Conservation (phyloP, 2,113 vertebrate genomes). For the Alosa alosa region DNA sequence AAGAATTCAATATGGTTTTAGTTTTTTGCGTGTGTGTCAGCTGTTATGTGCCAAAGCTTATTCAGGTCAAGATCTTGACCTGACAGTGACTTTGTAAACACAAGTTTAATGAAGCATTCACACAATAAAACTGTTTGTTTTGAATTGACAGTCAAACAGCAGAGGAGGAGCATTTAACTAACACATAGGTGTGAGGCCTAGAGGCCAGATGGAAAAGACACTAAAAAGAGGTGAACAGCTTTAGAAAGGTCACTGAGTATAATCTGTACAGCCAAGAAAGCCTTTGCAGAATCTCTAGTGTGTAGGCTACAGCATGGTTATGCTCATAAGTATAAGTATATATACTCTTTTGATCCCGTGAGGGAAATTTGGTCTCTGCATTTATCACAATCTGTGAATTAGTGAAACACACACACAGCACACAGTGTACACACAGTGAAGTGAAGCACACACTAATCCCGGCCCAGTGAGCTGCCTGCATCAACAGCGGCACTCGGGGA, state of each 20-base stretch:
- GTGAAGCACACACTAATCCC: too few species aligned
- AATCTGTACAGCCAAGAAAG: neutral
- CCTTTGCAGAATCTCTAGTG: neutral
- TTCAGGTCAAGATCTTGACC: neutral
- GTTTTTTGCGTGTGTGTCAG: neutral
- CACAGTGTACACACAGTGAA: too few species aligned
- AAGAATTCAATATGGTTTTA: neutral
- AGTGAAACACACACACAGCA: too few species aligned
- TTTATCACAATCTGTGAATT: too few species aligned
- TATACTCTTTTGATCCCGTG: too few species aligned
- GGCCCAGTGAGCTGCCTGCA: too few species aligned
- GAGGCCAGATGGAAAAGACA: neutral
- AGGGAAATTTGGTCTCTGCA: too few species aligned
- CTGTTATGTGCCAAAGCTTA: neutral
- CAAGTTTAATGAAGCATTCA: constrained; percentile 7
- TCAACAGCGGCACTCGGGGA: too few species aligned
- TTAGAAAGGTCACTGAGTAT: neutral
- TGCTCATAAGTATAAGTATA: too few species aligned
- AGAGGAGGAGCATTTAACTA: constrained; percentile 41
- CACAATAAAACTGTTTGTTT: constrained; percentile 54
- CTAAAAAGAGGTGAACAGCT: neutral
- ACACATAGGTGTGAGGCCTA: constrained; percentile 45
- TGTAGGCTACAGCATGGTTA: too few species aligned
- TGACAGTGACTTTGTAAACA: constrained; percentile 13
- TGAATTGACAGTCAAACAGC: constrained; percentile 57